Conservation (phyloP, 1,140 invertebrate genomes). For the Chironomus striatipennis region DNA sequence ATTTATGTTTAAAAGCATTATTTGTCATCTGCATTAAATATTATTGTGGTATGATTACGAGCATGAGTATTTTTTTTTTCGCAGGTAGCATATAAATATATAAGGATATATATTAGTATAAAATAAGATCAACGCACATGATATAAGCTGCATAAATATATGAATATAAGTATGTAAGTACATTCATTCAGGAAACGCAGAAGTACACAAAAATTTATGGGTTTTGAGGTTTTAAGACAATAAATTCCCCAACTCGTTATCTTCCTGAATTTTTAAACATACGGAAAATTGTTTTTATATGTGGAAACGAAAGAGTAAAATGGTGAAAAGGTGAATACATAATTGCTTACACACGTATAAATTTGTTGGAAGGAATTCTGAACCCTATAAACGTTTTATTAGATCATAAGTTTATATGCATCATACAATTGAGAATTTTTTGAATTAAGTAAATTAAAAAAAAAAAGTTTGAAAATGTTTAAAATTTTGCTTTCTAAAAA, state of each 20-base stretch:
- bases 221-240: slow-evolving; percentile 21
- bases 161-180: not conserved
- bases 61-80: not conserved
- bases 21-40: slow-evolving; percentile 11
- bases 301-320: not conserved
- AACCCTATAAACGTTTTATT: not conserved
- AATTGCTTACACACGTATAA: not conserved
- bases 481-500: no score
- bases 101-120: not conserved
- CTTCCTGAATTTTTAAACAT: slow-evolving; percentile 9
- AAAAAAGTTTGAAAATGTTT: no score
- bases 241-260: slow-evolving; percentile 13
- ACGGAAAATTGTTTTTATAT: not conserved
- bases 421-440: no score
- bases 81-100: not conserved
- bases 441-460: no score
- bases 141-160: slow-evolving; percentile 10
- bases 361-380: not conserved
- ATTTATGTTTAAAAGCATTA: slow-evolving; percentile 2
- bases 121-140: slow-evolving; percentile 5
- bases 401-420: no score
- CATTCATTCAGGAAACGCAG: not conserved
- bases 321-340: not conserved
- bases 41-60: not conserved
- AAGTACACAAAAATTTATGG: not conserved